These are phyloP conservation scores for Hanleya hanleyi DNA, from an alignment of 2,888 invertebrate genomes.

Conservation along the genomic window DNA sequence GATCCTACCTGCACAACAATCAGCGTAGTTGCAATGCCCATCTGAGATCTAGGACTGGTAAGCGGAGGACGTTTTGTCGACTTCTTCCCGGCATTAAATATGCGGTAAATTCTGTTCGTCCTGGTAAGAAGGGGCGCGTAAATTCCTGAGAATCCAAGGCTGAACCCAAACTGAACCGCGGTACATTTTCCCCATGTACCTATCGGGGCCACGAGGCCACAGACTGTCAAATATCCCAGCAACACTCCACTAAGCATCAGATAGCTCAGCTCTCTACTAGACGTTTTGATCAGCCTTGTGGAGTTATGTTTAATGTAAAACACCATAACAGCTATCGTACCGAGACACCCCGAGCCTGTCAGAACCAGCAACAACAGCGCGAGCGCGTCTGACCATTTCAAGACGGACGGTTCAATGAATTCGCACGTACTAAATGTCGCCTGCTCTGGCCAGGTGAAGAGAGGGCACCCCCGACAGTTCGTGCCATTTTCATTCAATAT, in stretches of 20 bases:
- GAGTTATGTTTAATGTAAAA: conserved; percentile 29
- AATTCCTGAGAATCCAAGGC: conserved; percentile 39
- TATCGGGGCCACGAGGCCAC: conserved; percentile 46
- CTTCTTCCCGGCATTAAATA: conserved; percentile 42
- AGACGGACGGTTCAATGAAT: conserved; percentile 15
- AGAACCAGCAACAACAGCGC: conserved; percentile 22
- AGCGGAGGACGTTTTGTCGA: conserved; percentile 34
- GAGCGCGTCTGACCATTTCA: conserved; percentile 14
- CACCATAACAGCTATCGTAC: background rate
- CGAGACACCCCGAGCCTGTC: conserved; percentile 12
- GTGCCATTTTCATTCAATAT: conserved; percentile 27
- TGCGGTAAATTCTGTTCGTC: conserved; percentile 43
- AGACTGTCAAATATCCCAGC: conserved; percentile 48
- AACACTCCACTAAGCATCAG: conserved; percentile 56
- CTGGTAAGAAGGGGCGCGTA: conserved; percentile 48
- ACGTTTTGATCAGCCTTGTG: conserved; percentile 57
- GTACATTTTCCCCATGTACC: conserved; percentile 21
- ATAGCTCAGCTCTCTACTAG: conserved; percentile 54
- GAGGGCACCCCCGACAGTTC: conserved; percentile 33
- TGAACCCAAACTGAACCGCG: conserved; percentile 36
- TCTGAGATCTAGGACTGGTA: conserved; percentile 37
- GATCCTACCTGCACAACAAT: conserved; percentile 38
- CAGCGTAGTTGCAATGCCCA: conserved; percentile 25
- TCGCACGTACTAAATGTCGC: conserved; percentile 13
- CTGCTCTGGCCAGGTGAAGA: conserved; percentile 43